Evolutionary conservation across 1,140 invertebrate genomes (phyloP).

Genomic region (Pseudomyrmex concolor): DNA sequence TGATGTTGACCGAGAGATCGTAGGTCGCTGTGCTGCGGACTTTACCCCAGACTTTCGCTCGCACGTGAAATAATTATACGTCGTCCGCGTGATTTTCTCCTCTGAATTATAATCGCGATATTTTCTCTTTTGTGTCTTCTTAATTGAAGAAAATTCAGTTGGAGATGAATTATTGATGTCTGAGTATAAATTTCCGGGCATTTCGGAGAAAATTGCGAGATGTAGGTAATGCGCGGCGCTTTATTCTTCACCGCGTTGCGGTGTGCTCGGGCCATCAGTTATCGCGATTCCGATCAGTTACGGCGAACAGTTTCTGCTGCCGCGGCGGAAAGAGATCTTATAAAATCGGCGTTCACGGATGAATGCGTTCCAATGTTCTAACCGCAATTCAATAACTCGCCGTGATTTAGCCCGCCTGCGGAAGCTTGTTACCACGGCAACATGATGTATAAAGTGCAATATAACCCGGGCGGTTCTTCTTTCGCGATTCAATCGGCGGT

Average conservation of each 20-base stretch:
- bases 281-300: constrained; percentile 6
- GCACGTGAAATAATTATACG: no score
- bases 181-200: neutral
- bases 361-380: constrained; percentile 38
- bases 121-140: no score
- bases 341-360: constrained; percentile 30
- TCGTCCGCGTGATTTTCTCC: no score
- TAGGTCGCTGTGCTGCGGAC: neutral
- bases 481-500: constrained; percentile 2
- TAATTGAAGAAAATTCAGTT: no score
- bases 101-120: no score
- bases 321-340: constrained; percentile 21
- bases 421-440: constrained; percentile 5
- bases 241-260: neutral
- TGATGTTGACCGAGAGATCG: neutral
- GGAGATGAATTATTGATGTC: neutral
- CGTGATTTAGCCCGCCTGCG: constrained; percentile 7
- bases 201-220: constrained; percentile 6
- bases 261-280: constrained; percentile 3
- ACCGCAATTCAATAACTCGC: constrained; percentile 39
- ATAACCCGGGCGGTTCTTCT: neutral
- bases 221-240: neutral
- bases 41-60: no score
- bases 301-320: constrained; percentile 16
- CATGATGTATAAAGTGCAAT: constrained; percentile 39